Evolutionary conservation across 2,113 vertebrate species (phyloP).

Genomic region (Sinocyclocheilus anophthalmus): DNA sequence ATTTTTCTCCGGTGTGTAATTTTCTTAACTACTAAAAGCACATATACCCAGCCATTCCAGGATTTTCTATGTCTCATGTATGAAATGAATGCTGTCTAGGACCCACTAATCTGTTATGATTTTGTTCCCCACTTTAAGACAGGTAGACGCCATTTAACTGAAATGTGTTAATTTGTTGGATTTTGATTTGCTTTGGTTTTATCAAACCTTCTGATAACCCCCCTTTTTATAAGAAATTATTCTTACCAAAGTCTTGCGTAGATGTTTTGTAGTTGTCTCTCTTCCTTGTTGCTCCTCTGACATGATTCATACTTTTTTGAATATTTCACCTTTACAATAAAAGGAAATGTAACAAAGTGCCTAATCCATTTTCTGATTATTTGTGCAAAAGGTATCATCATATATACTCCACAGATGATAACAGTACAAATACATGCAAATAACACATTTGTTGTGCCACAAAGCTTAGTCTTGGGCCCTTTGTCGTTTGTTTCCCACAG

Average conservation of each 20-base stretch:
- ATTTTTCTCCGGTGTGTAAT: conserved; percentile 65
- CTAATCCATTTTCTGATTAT: conserved; percentile 47
- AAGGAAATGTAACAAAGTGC: conserved; percentile 76
- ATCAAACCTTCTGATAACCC: conserved; percentile 69
- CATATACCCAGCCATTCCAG: conserved; percentile 78
- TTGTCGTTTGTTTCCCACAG: too few species aligned
- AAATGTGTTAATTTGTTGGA: conserved; percentile 66
- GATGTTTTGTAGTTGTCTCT: conserved; percentile 85
- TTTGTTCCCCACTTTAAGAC: conserved; percentile 71
- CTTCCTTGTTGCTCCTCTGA: conserved; percentile 67
- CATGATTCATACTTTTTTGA: conserved; percentile 84
- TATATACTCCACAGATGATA: background rate
- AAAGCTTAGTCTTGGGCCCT: too few species aligned
- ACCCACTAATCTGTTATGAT: conserved; percentile 64
- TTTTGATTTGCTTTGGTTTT: conserved; percentile 65
- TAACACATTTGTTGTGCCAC: too few species aligned
- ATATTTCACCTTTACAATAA: conserved; percentile 94
- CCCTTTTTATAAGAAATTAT: conserved; percentile 79
- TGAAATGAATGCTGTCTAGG: conserved; percentile 67
- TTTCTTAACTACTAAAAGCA: conserved; percentile 75
- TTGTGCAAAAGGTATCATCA: background rate
- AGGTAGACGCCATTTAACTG: conserved; percentile 69
- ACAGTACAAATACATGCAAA: background rate
- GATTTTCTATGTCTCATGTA: conserved; percentile 78
- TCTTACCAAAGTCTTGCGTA: conserved; percentile 92